A percentile compares a stretch with the other conserved stretches of the same genome.
Evolutionary conservation across 2,113 vertebrate species (phyloP).

Genomic region (Cyphomyrus plagiostoma): DNA sequence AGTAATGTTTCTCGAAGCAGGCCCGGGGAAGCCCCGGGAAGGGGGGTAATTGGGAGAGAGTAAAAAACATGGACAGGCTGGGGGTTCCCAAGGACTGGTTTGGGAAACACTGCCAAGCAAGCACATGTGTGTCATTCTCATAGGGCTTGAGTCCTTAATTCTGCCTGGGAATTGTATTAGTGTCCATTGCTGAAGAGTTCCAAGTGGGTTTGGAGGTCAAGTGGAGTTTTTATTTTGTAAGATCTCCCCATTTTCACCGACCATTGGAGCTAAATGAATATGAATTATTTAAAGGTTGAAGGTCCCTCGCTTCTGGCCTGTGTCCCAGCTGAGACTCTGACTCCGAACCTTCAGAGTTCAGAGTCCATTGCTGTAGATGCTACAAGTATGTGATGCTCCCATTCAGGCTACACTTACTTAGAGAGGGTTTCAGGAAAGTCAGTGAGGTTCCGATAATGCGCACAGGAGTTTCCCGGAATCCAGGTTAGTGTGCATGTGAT

Average conservation of each 20-base stretch:
- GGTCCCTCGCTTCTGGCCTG: neutral
- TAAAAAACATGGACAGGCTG: neutral
- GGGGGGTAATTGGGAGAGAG: neutral
- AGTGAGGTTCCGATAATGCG: neutral
- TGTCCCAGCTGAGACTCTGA: neutral
- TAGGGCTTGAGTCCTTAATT: neutral
- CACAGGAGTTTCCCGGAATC: neutral
- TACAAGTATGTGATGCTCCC: neutral
- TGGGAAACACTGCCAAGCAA: neutral
- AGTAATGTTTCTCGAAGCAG: neutral
- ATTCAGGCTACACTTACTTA: neutral
- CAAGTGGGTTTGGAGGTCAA: neutral
- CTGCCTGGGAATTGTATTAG: neutral
- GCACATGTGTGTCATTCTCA: neutral
- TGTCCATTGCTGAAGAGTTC: neutral
- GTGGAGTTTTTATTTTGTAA: neutral
- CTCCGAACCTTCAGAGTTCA: neutral
- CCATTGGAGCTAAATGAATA: neutral
- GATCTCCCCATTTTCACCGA: neutral
- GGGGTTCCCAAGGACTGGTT: neutral
- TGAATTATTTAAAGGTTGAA: slow-evolving; percentile 4
- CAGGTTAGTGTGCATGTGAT: neutral
- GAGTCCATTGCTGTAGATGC: neutral
- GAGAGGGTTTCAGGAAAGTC: neutral
- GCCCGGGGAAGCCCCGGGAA: too few relatives aligned